Evolutionary conservation across 2,888 invertebrate genomes (phyloP), one percentile per base, ranked within the genome.

Genomic region (Apotomis betuletana): DNA sequence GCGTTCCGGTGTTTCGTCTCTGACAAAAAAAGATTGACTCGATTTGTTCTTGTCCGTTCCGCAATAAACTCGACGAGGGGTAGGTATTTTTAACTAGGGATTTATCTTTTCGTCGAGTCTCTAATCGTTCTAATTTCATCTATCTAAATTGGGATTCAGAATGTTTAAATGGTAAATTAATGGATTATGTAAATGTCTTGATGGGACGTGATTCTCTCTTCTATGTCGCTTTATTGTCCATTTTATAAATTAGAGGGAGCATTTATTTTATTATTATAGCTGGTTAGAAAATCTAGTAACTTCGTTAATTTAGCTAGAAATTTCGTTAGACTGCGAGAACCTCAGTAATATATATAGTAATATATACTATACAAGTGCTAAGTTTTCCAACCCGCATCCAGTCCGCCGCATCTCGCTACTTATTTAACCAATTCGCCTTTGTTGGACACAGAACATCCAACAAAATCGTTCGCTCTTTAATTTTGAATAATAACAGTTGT

Each of bases 41-140:
- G 86, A 92, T 92, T 93, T 93, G 89, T 92, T 89, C 89, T 87
- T 91, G 92, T 92, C 92, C 87, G 90, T 85, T 85, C 85, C 85
- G 88, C 89, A 91, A 90, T 91, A 91, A 90, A 91, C 90, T 90
- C 85, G 75, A 83, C 85, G 86, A 83, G 85, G 86, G 85, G 83
- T 87, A 85, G 85, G 83, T 87, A 85, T 89, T 91, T 90, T 91
- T 89, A 90, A 90, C 86, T 87, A 84, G 86, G 83, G 85, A 89
- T 90, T 91, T 90, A 90, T 90, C 87, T 90, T 87, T 85, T 77
- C 79, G 82, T 82, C 77, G 81, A 86, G 85, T 85, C 85, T 83
- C 84, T 88, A 87, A 90, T 90, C 87, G 84, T 80, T 81, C 83
- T 90, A 88, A 90, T 90, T 87, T 87, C 78, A 81, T 80, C 79